Evolutionary conservation across 2,113 vertebrate species (phyloP).

Genomic region (Drymodes brunneopygia): DNA sequence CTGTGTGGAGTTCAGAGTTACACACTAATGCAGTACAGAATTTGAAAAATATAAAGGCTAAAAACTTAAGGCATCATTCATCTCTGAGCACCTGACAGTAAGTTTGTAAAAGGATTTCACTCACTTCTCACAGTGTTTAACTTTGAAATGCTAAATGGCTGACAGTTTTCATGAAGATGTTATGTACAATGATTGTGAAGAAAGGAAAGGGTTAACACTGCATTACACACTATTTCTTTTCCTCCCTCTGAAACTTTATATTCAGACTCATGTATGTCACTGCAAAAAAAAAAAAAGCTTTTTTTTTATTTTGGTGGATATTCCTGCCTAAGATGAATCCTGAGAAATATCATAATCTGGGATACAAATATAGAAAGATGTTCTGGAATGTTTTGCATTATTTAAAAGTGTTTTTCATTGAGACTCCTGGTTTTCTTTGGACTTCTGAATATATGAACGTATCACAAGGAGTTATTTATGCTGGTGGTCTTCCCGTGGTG

Average conservation of each 20-base stretch:
- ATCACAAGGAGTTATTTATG: not conserved
- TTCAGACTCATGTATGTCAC: not conserved
- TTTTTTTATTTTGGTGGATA: not conserved
- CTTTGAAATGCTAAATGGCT: not conserved
- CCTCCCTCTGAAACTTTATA: not conserved
- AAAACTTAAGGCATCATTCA: too few species aligned
- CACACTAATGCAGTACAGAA: too few species aligned
- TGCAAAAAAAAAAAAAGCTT: rapidly evolving
- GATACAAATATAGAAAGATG: not conserved
- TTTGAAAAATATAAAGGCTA: too few species aligned
- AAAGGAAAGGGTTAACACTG: not conserved
- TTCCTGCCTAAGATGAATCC: not conserved
- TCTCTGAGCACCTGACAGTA: not conserved
- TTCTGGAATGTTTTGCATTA: not conserved
- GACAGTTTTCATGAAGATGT: not conserved
- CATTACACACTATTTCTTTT: not conserved
- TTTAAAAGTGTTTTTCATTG: not conserved
- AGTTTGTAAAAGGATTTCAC: not conserved
- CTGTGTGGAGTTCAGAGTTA: too few species aligned
- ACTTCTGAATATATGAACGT: not conserved
- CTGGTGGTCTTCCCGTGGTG: rapidly evolving
- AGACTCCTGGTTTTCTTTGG: not conserved
- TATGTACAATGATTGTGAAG: not conserved
- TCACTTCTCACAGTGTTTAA: not conserved
- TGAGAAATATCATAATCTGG: not conserved